Percentiles rank a stretch among this genome's conserved stretches.
These are phyloP conservation scores for Meda fulgida DNA, from an alignment of 2,797 vertebrate genomes.

Conservation along the genomic window DNA sequence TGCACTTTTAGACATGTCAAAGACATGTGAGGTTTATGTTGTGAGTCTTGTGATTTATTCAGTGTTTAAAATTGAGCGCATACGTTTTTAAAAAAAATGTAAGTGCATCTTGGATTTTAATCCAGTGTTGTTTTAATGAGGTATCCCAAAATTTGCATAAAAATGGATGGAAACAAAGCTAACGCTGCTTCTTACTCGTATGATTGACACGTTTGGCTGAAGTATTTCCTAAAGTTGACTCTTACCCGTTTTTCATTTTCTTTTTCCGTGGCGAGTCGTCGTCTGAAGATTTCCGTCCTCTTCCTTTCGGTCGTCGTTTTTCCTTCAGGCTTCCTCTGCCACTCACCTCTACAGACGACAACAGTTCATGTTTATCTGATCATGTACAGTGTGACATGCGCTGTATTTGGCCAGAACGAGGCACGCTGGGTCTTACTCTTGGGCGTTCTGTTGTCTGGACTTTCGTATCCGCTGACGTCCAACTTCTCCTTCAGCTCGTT, in stretches of 20 bases:
- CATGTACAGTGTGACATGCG: neutral
- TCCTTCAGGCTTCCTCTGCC: constrained; percentile 80
- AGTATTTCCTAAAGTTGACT: neutral
- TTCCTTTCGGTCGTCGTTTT: constrained; percentile 87
- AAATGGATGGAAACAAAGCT: neutral
- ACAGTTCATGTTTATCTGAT: neutral
- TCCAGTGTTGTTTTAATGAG: neutral
- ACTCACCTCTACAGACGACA: constrained; percentile 69
- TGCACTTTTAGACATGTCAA: too few species aligned
- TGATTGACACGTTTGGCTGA: neutral
- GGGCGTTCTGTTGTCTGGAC: constrained; percentile 77
- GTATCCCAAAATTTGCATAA: neutral
- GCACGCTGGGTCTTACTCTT: constrained; percentile 81
- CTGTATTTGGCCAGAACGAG: neutral
- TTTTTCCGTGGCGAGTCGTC: constrained; percentile 95
- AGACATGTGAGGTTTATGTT: too few species aligned
- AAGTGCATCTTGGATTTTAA: neutral
- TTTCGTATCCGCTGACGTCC: constrained; percentile 90
- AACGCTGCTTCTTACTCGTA: neutral
- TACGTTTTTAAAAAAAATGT: too few species aligned
- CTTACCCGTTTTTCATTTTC: constrained; percentile 91
- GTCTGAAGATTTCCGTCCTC: constrained; percentile 88
- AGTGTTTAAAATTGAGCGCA: neutral
- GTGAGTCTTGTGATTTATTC: too few species aligned
- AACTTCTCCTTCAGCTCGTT: constrained; percentile 98